Conservation (phyloP, 2,888 invertebrate species). For the Mamestra brassicae region DNA sequence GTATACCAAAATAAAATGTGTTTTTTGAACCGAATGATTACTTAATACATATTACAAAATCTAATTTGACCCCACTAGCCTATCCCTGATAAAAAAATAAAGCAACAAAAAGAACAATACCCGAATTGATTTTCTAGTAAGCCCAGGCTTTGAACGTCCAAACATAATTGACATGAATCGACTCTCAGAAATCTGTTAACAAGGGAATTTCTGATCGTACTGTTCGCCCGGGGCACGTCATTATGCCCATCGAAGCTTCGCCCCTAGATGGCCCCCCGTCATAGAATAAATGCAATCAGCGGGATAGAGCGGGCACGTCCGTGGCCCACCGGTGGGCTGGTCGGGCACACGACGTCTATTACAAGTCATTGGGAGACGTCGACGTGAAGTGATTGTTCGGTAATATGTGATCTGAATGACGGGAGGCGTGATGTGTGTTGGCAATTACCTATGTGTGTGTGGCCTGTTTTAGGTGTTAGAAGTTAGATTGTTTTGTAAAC, state of each 20-base stretch:
- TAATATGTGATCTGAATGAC: slow-evolving; percentile 63
- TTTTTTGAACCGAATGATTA: slow-evolving; percentile 5
- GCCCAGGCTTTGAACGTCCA: slow-evolving; percentile 39
- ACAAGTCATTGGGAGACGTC: slow-evolving; percentile 71
- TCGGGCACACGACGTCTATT: slow-evolving; percentile 70
- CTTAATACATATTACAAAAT: slow-evolving; percentile 18
- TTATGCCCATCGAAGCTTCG: slow-evolving; percentile 55
- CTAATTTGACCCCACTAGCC: slow-evolving; percentile 22
- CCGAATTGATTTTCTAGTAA: slow-evolving; percentile 49
- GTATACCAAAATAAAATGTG: background rate
- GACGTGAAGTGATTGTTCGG: slow-evolving; percentile 74
- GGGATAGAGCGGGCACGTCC: slow-evolving; percentile 74
- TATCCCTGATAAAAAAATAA: slow-evolving; percentile 30
- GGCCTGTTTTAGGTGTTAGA: background rate
- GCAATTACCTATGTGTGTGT: slow-evolving; percentile 1
- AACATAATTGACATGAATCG: slow-evolving; percentile 60
- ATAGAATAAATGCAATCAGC: slow-evolving; percentile 78
- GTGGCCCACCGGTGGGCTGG: slow-evolving; percentile 67
- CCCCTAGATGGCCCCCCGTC: slow-evolving; percentile 65
- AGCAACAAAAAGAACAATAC: slow-evolving; percentile 41
- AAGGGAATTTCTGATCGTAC: slow-evolving; percentile 60
- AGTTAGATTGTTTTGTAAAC: background rate
- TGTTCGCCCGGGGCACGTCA: slow-evolving; percentile 57
- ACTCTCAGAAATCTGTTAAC: slow-evolving; percentile 62
- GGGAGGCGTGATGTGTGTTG: slow-evolving; percentile 25